Conservation (phyloP, 2,113 vertebrate species). For the Sprattus sprattus region DNA sequence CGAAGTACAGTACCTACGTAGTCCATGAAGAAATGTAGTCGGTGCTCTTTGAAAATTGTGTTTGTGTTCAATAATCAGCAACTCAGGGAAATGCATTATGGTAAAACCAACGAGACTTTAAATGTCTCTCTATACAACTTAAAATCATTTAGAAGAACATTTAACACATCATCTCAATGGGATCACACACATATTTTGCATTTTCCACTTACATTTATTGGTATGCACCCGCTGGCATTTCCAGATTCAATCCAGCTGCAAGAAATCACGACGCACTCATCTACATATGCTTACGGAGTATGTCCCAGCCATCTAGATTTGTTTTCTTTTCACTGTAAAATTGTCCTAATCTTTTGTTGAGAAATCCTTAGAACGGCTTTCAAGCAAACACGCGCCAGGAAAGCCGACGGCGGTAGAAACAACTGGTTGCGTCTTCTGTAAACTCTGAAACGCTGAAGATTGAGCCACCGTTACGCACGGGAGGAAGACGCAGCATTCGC, state of each 20-base stretch:
- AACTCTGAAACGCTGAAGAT: constrained; percentile 23
- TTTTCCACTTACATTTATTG: constrained; percentile 47
- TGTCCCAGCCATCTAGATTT: constrained; percentile 36
- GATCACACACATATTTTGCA: background rate
- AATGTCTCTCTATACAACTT: background rate
- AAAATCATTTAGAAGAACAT: background rate
- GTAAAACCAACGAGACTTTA: background rate
- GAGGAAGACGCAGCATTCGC: constrained; percentile 5
- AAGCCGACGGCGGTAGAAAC: constrained; percentile 26
- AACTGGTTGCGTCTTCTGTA: constrained; percentile 38
- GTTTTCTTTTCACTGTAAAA: constrained; percentile 1
- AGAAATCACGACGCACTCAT: constrained; percentile 36
- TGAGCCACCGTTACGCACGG: constrained; percentile 15
- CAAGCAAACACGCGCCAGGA: constrained; percentile 12
- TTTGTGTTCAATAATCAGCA: background rate
- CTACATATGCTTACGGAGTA: constrained; percentile 29
- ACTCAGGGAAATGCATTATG: background rate
- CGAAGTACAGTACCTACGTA: background rate
- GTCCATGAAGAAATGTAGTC: background rate
- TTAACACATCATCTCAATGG: background rate
- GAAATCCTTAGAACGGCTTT: background rate
- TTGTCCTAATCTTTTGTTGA: background rate
- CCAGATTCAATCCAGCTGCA: constrained; percentile 30
- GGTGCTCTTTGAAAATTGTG: background rate
- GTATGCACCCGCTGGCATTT: constrained; percentile 35